Percentiles rank a stretch among this genome's conserved stretches.
phyloP scores from a whole-genome alignment of 1,140 invertebrate species.

The Aphis craccivora region DNA sequence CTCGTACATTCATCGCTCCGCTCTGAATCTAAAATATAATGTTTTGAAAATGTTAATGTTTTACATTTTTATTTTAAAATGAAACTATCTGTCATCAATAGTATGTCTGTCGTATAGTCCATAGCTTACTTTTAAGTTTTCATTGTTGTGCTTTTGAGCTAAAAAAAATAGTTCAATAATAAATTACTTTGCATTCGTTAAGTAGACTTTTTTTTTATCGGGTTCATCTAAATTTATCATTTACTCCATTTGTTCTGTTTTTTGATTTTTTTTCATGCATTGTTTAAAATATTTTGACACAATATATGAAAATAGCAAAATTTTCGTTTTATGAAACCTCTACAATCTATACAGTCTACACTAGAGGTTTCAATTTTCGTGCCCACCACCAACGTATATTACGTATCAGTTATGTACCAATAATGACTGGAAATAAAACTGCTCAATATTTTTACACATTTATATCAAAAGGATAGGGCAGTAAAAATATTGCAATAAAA shows the following conservation, averaged over 20 bases:
- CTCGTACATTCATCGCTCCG: no score
- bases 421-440: no score
- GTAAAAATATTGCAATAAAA: no score
- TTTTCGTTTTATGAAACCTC: neutral
- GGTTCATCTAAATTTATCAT: neutral
- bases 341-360: no score
- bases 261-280: neutral
- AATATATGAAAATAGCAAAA: no score
- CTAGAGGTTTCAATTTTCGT: no score
- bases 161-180: constrained; percentile 4
- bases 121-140: neutral
- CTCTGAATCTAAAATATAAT: no score
- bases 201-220: neutral
- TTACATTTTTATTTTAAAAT: neutral
- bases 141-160: neutral
- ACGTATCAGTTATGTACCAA: no score
- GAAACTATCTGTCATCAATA: neutral
- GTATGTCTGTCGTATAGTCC: no score
- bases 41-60: neutral
- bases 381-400: no score
- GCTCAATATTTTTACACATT: no score
- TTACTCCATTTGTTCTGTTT: neutral
- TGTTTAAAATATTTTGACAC: neutral
- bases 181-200: neutral
- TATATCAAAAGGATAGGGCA: no score